Conservation (phyloP, 2,113 vertebrate species). For the Salvelinus sp. region DNA sequence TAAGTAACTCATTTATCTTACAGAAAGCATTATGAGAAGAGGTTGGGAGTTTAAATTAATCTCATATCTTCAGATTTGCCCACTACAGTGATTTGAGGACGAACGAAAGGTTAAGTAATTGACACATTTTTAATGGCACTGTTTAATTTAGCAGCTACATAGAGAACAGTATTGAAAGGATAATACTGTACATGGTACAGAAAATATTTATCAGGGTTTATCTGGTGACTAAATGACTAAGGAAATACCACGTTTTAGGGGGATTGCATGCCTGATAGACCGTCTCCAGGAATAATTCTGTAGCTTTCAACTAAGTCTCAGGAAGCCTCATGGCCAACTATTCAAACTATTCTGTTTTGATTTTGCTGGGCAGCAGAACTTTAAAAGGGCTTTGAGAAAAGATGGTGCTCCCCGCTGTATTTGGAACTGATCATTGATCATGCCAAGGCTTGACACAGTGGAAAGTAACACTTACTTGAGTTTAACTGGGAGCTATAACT, state of each 20-base stretch:
- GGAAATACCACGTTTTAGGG: neutral
- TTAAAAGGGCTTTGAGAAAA: neutral
- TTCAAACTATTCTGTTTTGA: neutral
- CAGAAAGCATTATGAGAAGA: too few relatives aligned
- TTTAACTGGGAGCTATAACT: constrained; percentile 7
- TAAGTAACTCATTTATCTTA: neutral
- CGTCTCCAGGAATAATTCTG: neutral
- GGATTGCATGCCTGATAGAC: neutral
- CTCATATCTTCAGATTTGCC: too few relatives aligned
- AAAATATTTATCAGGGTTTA: neutral
- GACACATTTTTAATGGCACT: neutral
- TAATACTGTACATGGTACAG: neutral
- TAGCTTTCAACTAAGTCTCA: neutral
- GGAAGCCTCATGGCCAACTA: neutral
- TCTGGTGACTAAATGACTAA: neutral
- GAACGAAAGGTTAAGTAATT: neutral
- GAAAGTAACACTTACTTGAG: constrained; percentile 7
- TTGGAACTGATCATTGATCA: constrained; percentile 6
- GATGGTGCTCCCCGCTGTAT: neutral
- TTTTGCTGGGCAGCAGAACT: neutral
- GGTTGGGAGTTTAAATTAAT: too few relatives aligned
- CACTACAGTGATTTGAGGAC: neutral
- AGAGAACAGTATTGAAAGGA: neutral
- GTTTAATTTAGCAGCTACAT: neutral
- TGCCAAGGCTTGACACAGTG: constrained; percentile 6